These are phyloP conservation scores for Lycodopsis pacificus DNA, from an alignment of 2,797 vertebrate genomes.

Conservation along the genomic window DNA sequence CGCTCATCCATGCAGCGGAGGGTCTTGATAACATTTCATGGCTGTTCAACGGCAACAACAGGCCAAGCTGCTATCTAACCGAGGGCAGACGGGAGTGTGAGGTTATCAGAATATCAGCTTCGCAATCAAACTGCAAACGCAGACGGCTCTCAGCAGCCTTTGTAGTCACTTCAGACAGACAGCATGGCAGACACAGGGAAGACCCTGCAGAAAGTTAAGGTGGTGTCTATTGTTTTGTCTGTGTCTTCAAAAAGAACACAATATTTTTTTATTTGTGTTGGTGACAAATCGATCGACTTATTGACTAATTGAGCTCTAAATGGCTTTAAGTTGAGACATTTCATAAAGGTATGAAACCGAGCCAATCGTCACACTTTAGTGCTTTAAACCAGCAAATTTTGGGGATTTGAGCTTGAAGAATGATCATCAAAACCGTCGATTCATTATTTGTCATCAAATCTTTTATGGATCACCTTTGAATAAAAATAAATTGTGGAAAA, in stretches of 20 bases:
- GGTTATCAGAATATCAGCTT: slow-evolving; percentile 64
- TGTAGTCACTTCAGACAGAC: slow-evolving; percentile 27
- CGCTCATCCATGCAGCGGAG: slow-evolving; percentile 22
- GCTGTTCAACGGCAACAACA: slow-evolving; percentile 43
- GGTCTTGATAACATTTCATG: slow-evolving; percentile 42
- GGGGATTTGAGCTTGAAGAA: not conserved
- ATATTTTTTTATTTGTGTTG: not conserved
- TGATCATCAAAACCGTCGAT: not conserved
- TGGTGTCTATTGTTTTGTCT: not conserved
- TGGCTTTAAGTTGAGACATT: not conserved
- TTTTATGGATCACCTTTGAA: not conserved
- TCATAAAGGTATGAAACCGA: not conserved
- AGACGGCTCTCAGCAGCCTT: slow-evolving; percentile 48
- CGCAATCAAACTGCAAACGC: slow-evolving; percentile 61
- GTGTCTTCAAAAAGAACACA: not conserved
- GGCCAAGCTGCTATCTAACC: slow-evolving; percentile 24
- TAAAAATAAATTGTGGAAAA: not conserved
- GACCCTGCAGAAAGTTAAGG: slow-evolving; percentile 3
- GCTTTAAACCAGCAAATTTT: not conserved
- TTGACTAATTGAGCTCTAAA: not conserved
- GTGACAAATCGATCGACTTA: not conserved
- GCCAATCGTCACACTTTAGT: not conserved
- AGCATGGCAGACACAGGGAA: not conserved
- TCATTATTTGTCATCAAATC: not conserved
- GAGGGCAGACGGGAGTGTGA: slow-evolving; percentile 39